Evolutionary conservation across 1,140 invertebrate species (phyloP).

Genomic region (Philopotamus ludificatus): DNA sequence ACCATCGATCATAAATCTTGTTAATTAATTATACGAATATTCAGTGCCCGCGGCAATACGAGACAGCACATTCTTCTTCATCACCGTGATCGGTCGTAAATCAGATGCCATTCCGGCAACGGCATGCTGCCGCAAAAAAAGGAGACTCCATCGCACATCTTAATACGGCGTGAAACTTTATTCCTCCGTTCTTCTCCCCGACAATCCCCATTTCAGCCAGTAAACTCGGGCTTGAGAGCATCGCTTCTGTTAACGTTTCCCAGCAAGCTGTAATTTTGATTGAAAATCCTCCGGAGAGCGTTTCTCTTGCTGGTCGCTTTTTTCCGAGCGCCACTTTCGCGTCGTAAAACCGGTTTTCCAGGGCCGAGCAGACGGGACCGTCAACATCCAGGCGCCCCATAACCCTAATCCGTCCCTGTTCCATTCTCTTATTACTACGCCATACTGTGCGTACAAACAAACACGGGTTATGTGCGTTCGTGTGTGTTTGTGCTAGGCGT

Average conservation of each 20-base stretch:
- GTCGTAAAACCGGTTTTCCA: constrained; percentile 33
- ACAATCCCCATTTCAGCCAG: too few species aligned
- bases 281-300: constrained; percentile 35
- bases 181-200: too few species aligned
- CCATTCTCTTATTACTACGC: constrained; percentile 31
- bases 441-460: neutral
- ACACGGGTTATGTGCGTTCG: neutral
- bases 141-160: too few species aligned
- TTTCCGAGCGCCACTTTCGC: constrained; percentile 20
- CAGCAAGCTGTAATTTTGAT: constrained; percentile 36
- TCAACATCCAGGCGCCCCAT: constrained; percentile 21
- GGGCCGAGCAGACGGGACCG: constrained; percentile 27
- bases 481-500: constrained; percentile 6
- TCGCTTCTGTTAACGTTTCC: neutral
- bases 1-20: too few species aligned
- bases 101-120: too few species aligned
- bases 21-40: too few species aligned
- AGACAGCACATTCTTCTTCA: too few species aligned
- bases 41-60: too few species aligned
- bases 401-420: constrained; percentile 36
- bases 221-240: neutral
- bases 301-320: constrained; percentile 30
- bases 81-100: too few species aligned
- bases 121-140: too few species aligned
- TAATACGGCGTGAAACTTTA: too few species aligned